Evolutionary conservation across 2,113 vertebrate species (phyloP), one percentile per base, ranked within the genome.

Genomic region (Octodon degus): DNA sequence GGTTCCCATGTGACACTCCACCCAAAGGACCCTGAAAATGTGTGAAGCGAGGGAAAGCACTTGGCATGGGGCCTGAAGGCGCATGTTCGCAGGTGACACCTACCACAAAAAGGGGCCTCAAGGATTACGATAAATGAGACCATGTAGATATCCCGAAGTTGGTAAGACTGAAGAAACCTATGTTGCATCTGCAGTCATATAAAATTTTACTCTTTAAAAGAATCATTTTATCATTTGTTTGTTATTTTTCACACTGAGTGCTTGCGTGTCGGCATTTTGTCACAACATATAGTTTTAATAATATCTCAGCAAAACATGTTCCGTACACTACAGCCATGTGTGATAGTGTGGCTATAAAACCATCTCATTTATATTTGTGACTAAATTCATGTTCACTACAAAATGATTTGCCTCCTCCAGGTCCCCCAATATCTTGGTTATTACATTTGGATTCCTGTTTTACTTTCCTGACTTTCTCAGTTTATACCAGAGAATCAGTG

Each of bases 181-280:
- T 34, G 32, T 14, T 81, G n/a, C 8, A 24, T 70, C n/a, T 74
- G 37, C 76, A 55, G 89, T 82, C 10, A 58, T 34, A 87, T 27
- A 65, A 79, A 94, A 24, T 47, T 80, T 70, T 27, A 40, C 32
- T 85, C 34, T 92, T 86, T 55, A n/a, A 95, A 90, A 58, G 25
- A 86, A 87, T 86, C 30, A 84, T 13, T 47, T 65, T 58, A n/a
- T 50, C 3, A 40, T n/a, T 70, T 85, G 2, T 5, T 32, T 76
- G 53, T 83, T 76, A 62, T 89, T 79, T 83, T 86, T 82, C 4
- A 94, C 86, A 5, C 58, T 91, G 37, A 30, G 11, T n/a, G 80
- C 80, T 94, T 84, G 53, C 72, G 22, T 88, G 37, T 81, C 94
- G 72, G 43, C 53, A 65, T 84, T 62, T 80, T 84, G 2, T 70